Evolutionary conservation across 1,140 invertebrate species (phyloP), one percentile per base, ranked within the genome.

Genomic region (Trichogramma pretiosum): DNA sequence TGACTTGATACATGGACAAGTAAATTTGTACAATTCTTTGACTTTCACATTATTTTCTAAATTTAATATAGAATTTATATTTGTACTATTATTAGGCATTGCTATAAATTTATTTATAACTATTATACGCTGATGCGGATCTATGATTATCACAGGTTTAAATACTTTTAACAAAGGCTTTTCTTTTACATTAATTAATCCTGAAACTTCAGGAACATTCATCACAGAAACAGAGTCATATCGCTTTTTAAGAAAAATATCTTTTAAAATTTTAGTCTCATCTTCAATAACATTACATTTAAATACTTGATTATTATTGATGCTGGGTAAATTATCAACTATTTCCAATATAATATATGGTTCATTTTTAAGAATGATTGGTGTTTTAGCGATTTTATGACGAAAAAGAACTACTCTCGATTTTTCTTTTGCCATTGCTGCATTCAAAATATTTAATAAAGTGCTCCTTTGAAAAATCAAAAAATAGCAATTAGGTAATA

Each of bases 381-480:
- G 3, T 38, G 54, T 50, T 45, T 28, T 50, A 8, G 14, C 19
- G 17, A 68, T 50, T 49, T 61, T 59, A 46, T 72, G 58, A 2
- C 46, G 57, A 61, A 67, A 70, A 28, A 72, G 46, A 11, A 64
- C 62, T 22, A 66, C 44, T 35, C 37, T 55, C 3, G 66, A 68
- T 21, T 47, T 45, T 52, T 68, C 54, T 5, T 48, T 56, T n/a
- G 42, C 56, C 8, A 72, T 41, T 22, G 60, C n/a, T 17, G 52
- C 54, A 10, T 61, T 58, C 5, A 72, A 36, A 46, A 41, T 63
- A 11, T 59, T 60, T 7, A 37, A 23, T 28, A 70, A 52, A 24
- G 59, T 62, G 24, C 65, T 64, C 28, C 69, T 72, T 52, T 0
- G 64, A 64, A 18, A 48, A 33, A 52, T 42, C n/a, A 50, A 40